Evolutionary conservation across 1,140 invertebrate species (phyloP), one percentile per base, ranked within the genome.

Genomic region (Leptonema lineaticorne): DNA sequence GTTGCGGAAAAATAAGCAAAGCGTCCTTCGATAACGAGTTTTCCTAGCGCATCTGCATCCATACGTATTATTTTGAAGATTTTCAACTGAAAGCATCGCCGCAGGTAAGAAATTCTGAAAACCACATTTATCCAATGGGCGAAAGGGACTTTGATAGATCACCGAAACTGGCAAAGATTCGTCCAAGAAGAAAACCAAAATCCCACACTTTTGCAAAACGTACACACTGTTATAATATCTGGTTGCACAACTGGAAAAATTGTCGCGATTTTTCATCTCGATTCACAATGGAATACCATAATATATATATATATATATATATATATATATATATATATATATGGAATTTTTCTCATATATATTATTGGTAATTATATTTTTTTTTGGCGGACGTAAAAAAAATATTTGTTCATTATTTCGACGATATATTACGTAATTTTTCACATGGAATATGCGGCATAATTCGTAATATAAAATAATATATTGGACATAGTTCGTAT

Each of bases 111-210:
- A 62, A 24, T 22, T 5, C 1, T 59, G n/a, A 29, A 59, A 33
- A 22, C 57, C 27, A 22, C 20, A n/a, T 37, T 41, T 16, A 41
- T 33, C 1, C 14, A n/a, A n/a, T n/a, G n/a, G n/a, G n/a, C n/a
- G n/a, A n/a, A n/a, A 7, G 22, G 27, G 62, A 64, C 62, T 64
- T 29, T 64, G 62, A 64, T 64, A 26, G 62, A 64, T 64, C 30
- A 26, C 62, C 62, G 18, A 46, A 33, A 45, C 9, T 30, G 22
- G 62, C 45, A 27, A 50, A 46, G 29, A 24, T 46, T 59, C 65
- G 46, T 45, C 56, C 65, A 18, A 29, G 28, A 33, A 14, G 26
- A 41, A 63, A n/a, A n/a, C n/a, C 37, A 16, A 41, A 41, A 41
- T 16, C 16, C 37, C 9, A 41, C 11, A 41, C 16, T 14, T 41